Evolutionary conservation across 2,888 invertebrate species (phyloP).

Genomic region (Chymomyza amoena): DNA sequence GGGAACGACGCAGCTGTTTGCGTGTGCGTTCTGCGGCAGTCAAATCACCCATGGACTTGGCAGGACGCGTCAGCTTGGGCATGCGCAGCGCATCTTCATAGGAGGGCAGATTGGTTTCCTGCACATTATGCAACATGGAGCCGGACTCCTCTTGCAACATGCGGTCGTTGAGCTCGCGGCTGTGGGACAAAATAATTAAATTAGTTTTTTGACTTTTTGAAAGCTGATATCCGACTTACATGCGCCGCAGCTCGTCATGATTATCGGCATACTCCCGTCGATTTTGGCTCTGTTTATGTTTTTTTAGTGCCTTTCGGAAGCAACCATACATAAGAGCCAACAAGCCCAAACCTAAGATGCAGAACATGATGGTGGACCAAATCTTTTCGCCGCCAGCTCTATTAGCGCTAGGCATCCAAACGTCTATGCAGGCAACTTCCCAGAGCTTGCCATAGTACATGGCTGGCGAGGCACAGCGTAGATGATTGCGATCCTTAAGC

Average conservation of each 20-base stretch:
- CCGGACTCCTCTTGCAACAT: slow-evolving; percentile 81
- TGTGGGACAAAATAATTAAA: slow-evolving; percentile 25
- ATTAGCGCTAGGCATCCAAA: slow-evolving; percentile 81
- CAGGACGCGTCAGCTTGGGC: slow-evolving; percentile 84
- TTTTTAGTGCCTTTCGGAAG: slow-evolving; percentile 80
- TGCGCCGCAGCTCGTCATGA: slow-evolving; percentile 75
- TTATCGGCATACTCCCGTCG: slow-evolving; percentile 80
- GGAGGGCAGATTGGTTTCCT: slow-evolving; percentile 86
- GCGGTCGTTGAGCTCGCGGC: slow-evolving; percentile 80
- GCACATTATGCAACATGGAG: slow-evolving; percentile 81
- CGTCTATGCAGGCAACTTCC: slow-evolving; percentile 83
- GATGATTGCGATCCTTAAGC: slow-evolving; percentile 76
- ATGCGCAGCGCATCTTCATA: slow-evolving; percentile 88
- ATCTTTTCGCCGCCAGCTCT: slow-evolving; percentile 79
- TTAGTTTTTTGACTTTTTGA: no score
- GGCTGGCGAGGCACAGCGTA: slow-evolving; percentile 85
- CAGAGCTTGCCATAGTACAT: slow-evolving; percentile 83
- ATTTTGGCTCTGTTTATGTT: slow-evolving; percentile 78
- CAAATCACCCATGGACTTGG: slow-evolving; percentile 80
- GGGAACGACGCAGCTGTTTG: slow-evolving; percentile 53
- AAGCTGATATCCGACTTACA: slow-evolving; percentile 58
- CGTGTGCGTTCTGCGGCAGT: slow-evolving; percentile 79
- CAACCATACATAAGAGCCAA: slow-evolving; percentile 58
- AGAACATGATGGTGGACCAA: slow-evolving; percentile 82
- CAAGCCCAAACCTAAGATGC: slow-evolving; percentile 71